Evolutionary conservation across 2,113 vertebrate genomes (phyloP).

Genomic region (Pachyramphus minor): DNA sequence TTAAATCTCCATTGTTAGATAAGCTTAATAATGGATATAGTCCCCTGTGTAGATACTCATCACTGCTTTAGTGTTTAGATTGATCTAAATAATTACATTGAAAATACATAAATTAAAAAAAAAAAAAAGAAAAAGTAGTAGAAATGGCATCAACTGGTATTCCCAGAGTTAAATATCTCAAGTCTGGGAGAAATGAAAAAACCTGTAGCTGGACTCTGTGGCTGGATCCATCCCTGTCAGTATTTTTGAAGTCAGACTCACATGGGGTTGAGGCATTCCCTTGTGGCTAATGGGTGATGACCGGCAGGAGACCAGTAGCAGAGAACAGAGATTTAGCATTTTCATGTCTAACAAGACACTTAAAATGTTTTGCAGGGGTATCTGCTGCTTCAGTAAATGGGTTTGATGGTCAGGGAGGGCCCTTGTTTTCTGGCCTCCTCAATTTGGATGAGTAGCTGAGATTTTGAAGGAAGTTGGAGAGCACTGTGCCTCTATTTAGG

Average conservation of each 20-base stretch:
- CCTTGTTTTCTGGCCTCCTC: not conserved
- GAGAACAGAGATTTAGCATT: not conserved
- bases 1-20: not conserved
- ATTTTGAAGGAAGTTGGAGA: not conserved
- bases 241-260: not conserved
- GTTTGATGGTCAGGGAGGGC: not conserved
- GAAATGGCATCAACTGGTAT: not conserved
- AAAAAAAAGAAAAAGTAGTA: not conserved
- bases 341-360: not conserved
- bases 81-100: not conserved
- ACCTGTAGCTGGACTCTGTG: not conserved
- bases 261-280: not conserved
- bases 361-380: not conserved
- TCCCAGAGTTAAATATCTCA: not conserved
- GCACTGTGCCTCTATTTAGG: not conserved
- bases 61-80: not conserved
- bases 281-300: not conserved
- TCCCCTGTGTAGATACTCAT: not conserved
- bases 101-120: not conserved
- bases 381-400: not conserved
- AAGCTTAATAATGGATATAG: not conserved
- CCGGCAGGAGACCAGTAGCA: not conserved
- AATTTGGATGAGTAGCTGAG: not conserved
- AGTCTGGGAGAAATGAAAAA: not conserved
- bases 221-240: not conserved